phyloP scores from a whole-genome alignment of 2,797 vertebrate genomes.

The Melanotaenia boesemani region DNA sequence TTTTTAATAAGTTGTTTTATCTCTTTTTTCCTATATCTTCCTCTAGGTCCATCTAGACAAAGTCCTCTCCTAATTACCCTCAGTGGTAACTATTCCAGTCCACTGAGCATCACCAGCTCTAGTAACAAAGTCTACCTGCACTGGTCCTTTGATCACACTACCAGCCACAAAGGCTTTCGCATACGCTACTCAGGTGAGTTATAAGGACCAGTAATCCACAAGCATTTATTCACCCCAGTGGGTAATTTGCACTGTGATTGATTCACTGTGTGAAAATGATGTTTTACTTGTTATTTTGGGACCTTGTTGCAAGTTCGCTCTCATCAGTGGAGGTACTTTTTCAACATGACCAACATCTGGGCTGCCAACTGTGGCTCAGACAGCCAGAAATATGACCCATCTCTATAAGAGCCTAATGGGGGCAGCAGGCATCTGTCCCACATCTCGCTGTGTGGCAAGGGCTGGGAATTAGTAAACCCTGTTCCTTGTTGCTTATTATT shows the following conservation, averaged over 20 bases:
- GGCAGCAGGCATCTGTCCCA: conserved; percentile 51
- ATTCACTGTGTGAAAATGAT: neutral
- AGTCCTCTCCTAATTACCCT: conserved; percentile 93
- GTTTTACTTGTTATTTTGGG: conserved; percentile 23
- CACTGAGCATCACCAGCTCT: conserved; percentile 92
- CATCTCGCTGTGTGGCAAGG: conserved; percentile 29
- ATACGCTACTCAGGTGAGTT: conserved; percentile 93
- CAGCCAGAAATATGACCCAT: conserved; percentile 61
- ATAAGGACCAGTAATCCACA: neutral
- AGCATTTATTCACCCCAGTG: neutral
- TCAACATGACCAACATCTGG: conserved; percentile 39
- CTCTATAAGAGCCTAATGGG: conserved; percentile 65
- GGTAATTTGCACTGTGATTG: neutral
- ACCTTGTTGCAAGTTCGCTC: conserved; percentile 6
- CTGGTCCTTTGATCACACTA: conserved; percentile 97
- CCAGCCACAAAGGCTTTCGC: conserved; percentile 96
- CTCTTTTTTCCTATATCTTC: neutral
- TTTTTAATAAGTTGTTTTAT: neutral
- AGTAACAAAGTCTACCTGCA: conserved; percentile 93
- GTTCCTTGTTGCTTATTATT: conserved; percentile 52
- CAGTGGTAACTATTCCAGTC: conserved; percentile 96
- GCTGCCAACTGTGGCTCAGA: conserved; percentile 43
- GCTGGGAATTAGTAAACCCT: conserved; percentile 47
- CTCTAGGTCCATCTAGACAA: conserved; percentile 93
- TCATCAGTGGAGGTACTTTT: conserved; percentile 29